phyloP scores from a whole-genome alignment of 2,113 vertebrate species.

The Maccullochella peelii region DNA sequence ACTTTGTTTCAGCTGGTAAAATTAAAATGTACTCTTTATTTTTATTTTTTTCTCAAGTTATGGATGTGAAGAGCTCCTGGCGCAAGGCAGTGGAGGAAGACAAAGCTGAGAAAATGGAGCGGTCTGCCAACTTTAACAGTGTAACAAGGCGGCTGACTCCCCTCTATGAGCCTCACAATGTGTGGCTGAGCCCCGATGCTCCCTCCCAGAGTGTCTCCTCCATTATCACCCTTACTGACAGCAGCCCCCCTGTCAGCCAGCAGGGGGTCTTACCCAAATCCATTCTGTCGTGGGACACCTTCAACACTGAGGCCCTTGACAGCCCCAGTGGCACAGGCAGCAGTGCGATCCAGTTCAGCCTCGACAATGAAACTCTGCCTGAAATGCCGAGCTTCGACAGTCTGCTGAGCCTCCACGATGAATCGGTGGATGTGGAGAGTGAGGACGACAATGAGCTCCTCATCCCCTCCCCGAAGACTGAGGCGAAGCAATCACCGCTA shows the following conservation, averaged over 20 bases:
- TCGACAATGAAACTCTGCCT: conserved; percentile 80
- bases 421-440: not conserved
- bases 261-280: conserved; percentile 48
- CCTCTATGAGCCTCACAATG: not conserved
- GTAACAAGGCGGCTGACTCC: not conserved
- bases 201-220: not conserved
- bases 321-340: conserved; percentile 60
- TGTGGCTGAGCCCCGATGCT: not conserved
- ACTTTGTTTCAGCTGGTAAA: not conserved
- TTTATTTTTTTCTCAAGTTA: conserved; percentile 60
- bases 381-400: conserved; percentile 73
- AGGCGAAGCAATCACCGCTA: not conserved
- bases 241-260: conserved; percentile 38
- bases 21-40: rapidly evolving
- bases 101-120: conserved; percentile 54
- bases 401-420: conserved; percentile 67
- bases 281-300: conserved; percentile 70
- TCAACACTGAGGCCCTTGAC: conserved; percentile 23
- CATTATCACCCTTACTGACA: not conserved
- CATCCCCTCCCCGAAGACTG: conserved; percentile 25
- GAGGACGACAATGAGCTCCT: conserved; percentile 44
- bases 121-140: not conserved
- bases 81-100: conserved; percentile 80
- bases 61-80: conserved; percentile 83
- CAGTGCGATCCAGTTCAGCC: conserved; percentile 72